These are phyloP conservation scores for Patagioenas fasciata DNA, from an alignment of 2,113 vertebrate genomes.

Conservation along the genomic window DNA sequence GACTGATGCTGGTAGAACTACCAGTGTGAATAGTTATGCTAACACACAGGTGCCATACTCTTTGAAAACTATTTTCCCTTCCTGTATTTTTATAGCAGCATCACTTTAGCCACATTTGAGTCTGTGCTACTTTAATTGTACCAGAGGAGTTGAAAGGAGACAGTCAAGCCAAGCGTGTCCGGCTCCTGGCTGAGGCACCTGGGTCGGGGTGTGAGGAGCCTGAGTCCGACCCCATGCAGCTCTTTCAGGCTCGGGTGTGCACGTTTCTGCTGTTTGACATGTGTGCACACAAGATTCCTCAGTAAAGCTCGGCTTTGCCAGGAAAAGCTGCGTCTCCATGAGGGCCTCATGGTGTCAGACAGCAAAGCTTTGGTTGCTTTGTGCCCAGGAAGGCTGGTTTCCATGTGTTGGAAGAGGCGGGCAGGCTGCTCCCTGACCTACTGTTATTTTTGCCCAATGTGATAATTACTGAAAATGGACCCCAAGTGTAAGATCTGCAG, in stretches of 20 bases:
- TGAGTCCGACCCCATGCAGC: not conserved
- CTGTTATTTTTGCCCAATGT: not conserved
- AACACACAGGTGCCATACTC: not conserved
- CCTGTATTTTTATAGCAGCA: not conserved
- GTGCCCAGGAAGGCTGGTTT: not conserved
- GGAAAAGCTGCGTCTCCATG: not conserved
- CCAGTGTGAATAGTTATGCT: not conserved
- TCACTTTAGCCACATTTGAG: not conserved
- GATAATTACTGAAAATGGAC: not conserved
- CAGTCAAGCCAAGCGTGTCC: not conserved
- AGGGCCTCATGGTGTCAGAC: not conserved
- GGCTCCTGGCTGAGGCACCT: not conserved
- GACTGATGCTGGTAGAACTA: not conserved
- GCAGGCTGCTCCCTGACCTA: rapidly evolving
- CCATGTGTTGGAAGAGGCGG: not conserved
- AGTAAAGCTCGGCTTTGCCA: not conserved
- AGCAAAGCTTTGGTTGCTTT: not conserved
- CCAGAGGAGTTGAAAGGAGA: not conserved
- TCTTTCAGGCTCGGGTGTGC: not conserved
- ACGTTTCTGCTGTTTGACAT: not conserved
- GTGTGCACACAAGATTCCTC: no score
- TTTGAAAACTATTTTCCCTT: conserved; percentile 3
- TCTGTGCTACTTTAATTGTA: not conserved
- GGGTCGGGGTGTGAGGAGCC: not conserved
- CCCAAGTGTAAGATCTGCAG: not conserved